Conservation (phyloP, 2,888 invertebrate genomes). For the Eupsilia transversa region DNA sequence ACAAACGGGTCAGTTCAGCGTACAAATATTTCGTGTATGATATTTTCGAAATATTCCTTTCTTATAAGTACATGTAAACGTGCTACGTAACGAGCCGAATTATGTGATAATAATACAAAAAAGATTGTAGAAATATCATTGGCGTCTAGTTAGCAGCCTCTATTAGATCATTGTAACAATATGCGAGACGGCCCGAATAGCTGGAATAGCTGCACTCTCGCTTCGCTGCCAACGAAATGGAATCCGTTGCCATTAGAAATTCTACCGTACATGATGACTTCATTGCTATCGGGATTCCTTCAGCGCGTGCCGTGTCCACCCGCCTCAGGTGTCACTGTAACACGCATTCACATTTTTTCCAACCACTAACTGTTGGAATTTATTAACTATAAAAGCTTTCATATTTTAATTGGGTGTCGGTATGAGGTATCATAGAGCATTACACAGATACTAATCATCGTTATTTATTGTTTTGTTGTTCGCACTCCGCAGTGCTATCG, state of each 20-base stretch:
- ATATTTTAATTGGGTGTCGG: constrained; percentile 54
- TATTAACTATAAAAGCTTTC: constrained; percentile 58
- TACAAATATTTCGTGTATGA: constrained; percentile 36
- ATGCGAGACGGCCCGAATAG: constrained; percentile 83
- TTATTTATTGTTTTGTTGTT: constrained; percentile 51
- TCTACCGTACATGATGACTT: constrained; percentile 87
- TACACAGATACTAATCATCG: constrained; percentile 35
- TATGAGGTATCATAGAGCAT: constrained; percentile 20
- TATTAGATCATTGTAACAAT: constrained; percentile 79
- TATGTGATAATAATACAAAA: constrained; percentile 38
- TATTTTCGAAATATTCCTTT: constrained; percentile 51
- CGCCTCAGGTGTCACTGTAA: constrained; percentile 71
- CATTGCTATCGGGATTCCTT: constrained; percentile 84
- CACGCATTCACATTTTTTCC: constrained; percentile 76
- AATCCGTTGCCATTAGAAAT: constrained; percentile 89
- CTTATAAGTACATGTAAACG: constrained; percentile 4
- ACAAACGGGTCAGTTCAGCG: constrained; percentile 48
- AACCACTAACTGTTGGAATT: constrained; percentile 71
- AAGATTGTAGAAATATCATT: constrained; percentile 45
- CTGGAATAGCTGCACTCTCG: constrained; percentile 85
- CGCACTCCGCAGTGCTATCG: constrained; percentile 27
- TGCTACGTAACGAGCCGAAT: constrained; percentile 12
- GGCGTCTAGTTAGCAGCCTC: constrained; percentile 59
- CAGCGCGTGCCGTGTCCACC: constrained; percentile 73
- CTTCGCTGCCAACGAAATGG: constrained; percentile 89